Evolutionary conservation across 2,888 invertebrate species (phyloP).

Genomic region (Deilephila elpenor): DNA sequence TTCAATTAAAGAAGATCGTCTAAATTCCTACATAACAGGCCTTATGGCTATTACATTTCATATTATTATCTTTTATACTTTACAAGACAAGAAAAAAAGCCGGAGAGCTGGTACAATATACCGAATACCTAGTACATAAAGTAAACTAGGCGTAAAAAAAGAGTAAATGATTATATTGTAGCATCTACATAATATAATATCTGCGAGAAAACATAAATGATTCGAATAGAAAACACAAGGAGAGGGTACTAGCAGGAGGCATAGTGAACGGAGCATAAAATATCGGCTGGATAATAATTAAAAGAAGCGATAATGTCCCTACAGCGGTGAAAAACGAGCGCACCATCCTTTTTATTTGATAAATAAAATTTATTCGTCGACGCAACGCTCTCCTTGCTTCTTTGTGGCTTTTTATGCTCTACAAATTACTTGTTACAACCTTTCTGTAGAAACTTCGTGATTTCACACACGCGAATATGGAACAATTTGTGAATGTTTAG

Average conservation of each 20-base stretch:
- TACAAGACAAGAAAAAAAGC: no score
- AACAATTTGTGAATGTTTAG: neutral
- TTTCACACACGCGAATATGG: neutral
- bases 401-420: conserved; percentile 68
- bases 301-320: conserved; percentile 84
- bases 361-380: conserved; percentile 83
- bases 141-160: no score
- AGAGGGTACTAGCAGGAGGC: conserved; percentile 41
- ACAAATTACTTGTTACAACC: conserved; percentile 60
- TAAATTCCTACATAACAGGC: no score
- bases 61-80: no score
- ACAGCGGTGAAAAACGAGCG: conserved; percentile 81
- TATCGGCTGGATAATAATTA: conserved; percentile 84
- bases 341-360: conserved; percentile 84
- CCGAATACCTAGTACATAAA: no score
- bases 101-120: no score
- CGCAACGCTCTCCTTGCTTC: conserved; percentile 66
- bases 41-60: no score
- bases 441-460: conserved; percentile 41
- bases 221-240: conserved; percentile 23
- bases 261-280: conserved; percentile 69
- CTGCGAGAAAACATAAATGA: neutral
- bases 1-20: no score
- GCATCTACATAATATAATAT: no score
- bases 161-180: no score